Percentiles rank a stretch among this genome's conserved stretches.
Evolutionary conservation across 1,140 invertebrate species (phyloP).

Genomic region (Aphidius ervi): DNA sequence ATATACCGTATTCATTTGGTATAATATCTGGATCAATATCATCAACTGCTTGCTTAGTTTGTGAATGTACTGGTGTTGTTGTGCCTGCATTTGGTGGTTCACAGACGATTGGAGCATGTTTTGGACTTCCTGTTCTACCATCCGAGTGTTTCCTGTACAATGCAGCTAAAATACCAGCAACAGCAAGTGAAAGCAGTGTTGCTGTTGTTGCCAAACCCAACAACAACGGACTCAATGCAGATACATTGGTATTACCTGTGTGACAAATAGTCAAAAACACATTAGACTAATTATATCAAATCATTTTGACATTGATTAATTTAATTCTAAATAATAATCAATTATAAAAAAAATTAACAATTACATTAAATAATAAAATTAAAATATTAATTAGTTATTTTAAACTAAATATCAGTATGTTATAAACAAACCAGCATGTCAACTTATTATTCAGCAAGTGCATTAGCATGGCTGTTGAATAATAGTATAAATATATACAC

Average conservation of each 20-base stretch:
- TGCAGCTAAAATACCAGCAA: conserved; percentile 67
- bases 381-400: no score
- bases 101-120: conserved; percentile 61
- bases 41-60: conserved; percentile 45
- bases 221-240: conserved; percentile 65
- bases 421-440: conserved; percentile 10
- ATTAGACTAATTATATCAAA: not conserved
- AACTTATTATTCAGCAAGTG: conserved; percentile 17
- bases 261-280: conserved; percentile 20
- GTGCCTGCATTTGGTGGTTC: conserved; percentile 55
- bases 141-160: conserved; percentile 61
- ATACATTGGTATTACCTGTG: conserved; percentile 39
- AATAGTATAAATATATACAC: not conserved
- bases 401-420: no score
- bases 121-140: conserved; percentile 55
- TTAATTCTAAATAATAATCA: no score
- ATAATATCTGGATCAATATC: conserved; percentile 80
- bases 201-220: conserved; percentile 68
- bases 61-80: conserved; percentile 45
- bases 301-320: not conserved
- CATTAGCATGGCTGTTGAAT: conserved; percentile 11
- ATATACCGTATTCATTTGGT: conserved; percentile 77
- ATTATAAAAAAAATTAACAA: not conserved
- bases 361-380: not conserved
- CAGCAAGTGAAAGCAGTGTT: conserved; percentile 64